Base-by-base conservation (phyloP, 2,888 invertebrate species). In the Callimorpha dominula region DNA sequence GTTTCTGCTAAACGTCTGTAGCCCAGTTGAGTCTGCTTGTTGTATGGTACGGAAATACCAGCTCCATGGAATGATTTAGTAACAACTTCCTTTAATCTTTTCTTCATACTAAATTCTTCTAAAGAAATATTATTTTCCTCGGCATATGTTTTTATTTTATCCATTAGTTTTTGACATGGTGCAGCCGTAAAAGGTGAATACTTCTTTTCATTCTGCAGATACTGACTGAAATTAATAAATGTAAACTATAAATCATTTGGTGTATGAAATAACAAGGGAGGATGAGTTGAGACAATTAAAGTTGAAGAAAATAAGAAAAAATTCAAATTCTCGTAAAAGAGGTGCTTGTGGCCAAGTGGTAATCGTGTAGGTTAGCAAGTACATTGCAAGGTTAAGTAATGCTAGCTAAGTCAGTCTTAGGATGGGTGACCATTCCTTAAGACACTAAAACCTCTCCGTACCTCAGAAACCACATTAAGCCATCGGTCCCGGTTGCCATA, bases 1-100 rank as follows among this genome's bases (percentile, higher is more conserved):
- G 96, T 97, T 84, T 97, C 97, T 60, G 97, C 96, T 60, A 97
- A 91, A 68, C 94, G 97, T 78, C 99, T 96, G 89, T 99, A 99
- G 0, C 99, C 99, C 7, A 98, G 88, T 86, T 98, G 97, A 0
- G 97, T 97, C 89, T 97, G 97, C 86, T 97, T 97, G 84, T 98
- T 96, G 73, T 97, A 97, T 0, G 99, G 99, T 1, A 99, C 99
- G 49, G 98, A 97, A 84, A 99, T 97, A 20, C 99, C 99, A 64
- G 97, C 97, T 73, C 97, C 97, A 90, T 98, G 98, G 83, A 98
- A 97, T 52, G 98, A 97, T 89, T 96, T 97, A 0, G 98, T 94
- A 0, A 98, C 97, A 76, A 96, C 96, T 64, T 95, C 95, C 54
- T 96, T 94, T n/a, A 97, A 95, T 68, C 95, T 94, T 77, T 96